A percentile compares a stretch with the other conserved stretches of the same genome.
Conservation (phyloP, 2,797 vertebrate genomes). For the Melanotaenia parkinsoni region DNA sequence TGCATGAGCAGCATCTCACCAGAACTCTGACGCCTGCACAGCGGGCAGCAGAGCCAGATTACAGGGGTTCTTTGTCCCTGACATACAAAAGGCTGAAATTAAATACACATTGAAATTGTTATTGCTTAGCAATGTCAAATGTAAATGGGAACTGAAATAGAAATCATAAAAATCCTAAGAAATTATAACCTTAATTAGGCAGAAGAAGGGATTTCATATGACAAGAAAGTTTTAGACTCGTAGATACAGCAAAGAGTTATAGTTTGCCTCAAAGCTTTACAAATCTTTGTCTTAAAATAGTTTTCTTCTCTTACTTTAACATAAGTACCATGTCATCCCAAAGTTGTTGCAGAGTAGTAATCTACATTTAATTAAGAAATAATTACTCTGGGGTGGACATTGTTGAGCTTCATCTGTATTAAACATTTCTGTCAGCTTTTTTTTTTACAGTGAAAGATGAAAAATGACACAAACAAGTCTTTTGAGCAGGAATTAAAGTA, state of each 20-base stretch:
- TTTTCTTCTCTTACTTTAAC: too few relatives aligned
- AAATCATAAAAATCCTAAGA: background rate
- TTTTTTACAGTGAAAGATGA: too few relatives aligned
- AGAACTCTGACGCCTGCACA: background rate
- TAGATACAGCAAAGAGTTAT: too few relatives aligned
- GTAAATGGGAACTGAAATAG: background rate
- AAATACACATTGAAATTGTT: background rate
- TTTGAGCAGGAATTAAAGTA: too few relatives aligned
- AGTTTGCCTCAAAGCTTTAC: too few relatives aligned
- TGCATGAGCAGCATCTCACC: background rate
- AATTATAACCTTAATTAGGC: background rate
- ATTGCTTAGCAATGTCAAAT: background rate
- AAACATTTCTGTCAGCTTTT: too few relatives aligned
- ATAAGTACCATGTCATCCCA: too few relatives aligned
- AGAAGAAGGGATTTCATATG: background rate
- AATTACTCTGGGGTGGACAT: background rate
- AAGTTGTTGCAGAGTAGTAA: too few relatives aligned
- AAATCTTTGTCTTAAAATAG: too few relatives aligned
- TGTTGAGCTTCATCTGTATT: constrained; percentile 8
- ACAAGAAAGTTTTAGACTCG: too few relatives aligned
- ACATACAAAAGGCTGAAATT: background rate
- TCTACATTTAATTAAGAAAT: too few relatives aligned
- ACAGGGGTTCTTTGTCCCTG: background rate
- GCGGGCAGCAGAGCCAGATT: background rate
- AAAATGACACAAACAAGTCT: too few relatives aligned